phyloP scores from a whole-genome alignment of 2,113 vertebrate genomes.

The Athene cunicularia region DNA sequence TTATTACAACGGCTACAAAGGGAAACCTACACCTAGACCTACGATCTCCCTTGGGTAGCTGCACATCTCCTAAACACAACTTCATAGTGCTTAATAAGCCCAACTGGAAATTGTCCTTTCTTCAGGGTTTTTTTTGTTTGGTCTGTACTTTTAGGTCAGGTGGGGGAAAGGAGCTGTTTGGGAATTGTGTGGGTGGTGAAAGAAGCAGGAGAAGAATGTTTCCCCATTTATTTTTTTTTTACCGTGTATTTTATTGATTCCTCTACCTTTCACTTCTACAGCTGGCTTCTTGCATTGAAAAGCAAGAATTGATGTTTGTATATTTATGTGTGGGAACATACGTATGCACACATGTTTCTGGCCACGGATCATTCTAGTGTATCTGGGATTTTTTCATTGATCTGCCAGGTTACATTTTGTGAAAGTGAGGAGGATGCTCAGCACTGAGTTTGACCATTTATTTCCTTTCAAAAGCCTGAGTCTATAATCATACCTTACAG shows the following conservation, averaged over 20 bases:
- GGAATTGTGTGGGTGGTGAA: slow-evolving; percentile 15
- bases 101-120: not conserved
- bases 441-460: not conserved
- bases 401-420: not conserved
- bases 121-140: not conserved
- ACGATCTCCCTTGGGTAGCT: not conserved
- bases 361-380: not conserved
- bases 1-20: not conserved
- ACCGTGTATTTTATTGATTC: not conserved
- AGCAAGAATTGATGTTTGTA: not conserved
- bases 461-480: not conserved
- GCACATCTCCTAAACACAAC: not conserved
- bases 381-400: not conserved
- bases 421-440: not conserved
- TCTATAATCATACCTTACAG: not conserved
- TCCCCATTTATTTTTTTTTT: not conserved
- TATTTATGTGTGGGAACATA: not conserved
- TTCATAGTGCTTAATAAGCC: not conserved
- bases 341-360: not conserved
- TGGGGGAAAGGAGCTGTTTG: not conserved
- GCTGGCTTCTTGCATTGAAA: not conserved
- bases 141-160: not conserved
- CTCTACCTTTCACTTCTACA: not conserved
- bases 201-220: not conserved
- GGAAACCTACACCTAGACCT: not conserved